Evolutionary conservation across 2,797 vertebrate genomes (phyloP).

Genomic region (Euphonia xanthogaster): DNA sequence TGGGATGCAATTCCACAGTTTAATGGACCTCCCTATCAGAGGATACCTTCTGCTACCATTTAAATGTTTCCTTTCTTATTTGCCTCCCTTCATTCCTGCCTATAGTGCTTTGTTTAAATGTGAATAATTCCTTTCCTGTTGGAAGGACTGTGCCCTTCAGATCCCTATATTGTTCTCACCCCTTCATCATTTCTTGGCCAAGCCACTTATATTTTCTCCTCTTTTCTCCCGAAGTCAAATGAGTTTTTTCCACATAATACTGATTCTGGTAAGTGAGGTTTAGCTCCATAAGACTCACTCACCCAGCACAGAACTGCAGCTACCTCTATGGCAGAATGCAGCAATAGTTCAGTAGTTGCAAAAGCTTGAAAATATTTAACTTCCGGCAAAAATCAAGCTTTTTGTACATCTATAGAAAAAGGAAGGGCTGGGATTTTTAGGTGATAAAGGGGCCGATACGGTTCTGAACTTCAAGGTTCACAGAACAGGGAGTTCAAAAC

Average conservation of each 20-base stretch:
- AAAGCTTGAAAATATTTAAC: constrained; percentile 15
- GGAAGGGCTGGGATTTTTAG: not conserved
- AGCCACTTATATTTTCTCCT: constrained; percentile 44
- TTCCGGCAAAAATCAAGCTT: constrained; percentile 9
- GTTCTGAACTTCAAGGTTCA: not conserved
- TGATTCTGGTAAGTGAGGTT: constrained; percentile 50
- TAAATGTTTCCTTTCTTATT: constrained; percentile 62
- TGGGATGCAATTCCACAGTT: constrained; percentile 65
- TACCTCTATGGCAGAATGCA: not conserved
- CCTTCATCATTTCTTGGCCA: constrained; percentile 18
- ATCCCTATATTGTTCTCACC: constrained; percentile 41
- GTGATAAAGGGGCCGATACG: not conserved
- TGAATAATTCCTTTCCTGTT: constrained; percentile 36
- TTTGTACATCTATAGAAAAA: not conserved
- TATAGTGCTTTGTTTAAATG: constrained; percentile 43
- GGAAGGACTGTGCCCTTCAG: constrained; percentile 25
- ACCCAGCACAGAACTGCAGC: constrained; percentile 24
- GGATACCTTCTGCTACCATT: constrained; percentile 68
- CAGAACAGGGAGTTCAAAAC: not conserved
- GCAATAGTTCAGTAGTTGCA: not conserved
- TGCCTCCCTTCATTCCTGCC: not conserved
- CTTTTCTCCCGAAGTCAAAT: constrained; percentile 55
- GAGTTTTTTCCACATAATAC: constrained; percentile 47
- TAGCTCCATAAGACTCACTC: constrained; percentile 37
- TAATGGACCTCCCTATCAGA: constrained; percentile 73